These are phyloP conservation scores for Pterocles gutturalis DNA, from an alignment of 2,113 vertebrate genomes.

Conservation along the genomic window DNA sequence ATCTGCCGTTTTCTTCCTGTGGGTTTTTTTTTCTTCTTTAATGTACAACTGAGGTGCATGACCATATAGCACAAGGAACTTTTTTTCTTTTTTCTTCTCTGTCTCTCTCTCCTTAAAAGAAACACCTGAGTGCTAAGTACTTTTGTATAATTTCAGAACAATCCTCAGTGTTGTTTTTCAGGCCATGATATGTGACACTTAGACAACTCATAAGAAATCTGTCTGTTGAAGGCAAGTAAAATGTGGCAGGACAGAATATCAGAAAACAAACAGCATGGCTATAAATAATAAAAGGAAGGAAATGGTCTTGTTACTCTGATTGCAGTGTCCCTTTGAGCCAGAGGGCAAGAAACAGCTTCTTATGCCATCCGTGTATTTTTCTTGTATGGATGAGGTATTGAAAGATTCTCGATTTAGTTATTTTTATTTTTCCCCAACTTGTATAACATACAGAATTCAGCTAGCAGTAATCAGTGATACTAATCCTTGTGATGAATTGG, in stretches of 20 bases:
- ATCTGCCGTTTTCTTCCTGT: neutral
- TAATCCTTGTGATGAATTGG: neutral
- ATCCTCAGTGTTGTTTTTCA: neutral
- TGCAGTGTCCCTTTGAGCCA: neutral
- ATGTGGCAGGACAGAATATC: neutral
- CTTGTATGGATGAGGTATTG: neutral
- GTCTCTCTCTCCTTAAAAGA: neutral
- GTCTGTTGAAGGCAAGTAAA: neutral
- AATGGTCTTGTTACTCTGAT: neutral
- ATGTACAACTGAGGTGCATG: neutral
- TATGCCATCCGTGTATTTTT: neutral
- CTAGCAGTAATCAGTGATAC: neutral
- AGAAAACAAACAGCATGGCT: neutral
- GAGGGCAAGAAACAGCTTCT: rapidly evolving
- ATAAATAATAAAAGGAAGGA: neutral
- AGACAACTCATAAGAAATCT: neutral
- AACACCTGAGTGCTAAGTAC: neutral
- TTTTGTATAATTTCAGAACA: neutral
- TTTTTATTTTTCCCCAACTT: neutral
- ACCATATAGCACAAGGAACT: neutral
- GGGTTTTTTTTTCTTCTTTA: neutral
- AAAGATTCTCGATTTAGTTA: neutral
- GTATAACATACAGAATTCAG: neutral
- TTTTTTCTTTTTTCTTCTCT: neutral
- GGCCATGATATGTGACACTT: neutral